Percentiles rank a stretch among this genome's conserved stretches.
These are phyloP conservation scores for Characodon lateralis DNA, from an alignment of 2,797 vertebrate genomes.

Conservation along the genomic window DNA sequence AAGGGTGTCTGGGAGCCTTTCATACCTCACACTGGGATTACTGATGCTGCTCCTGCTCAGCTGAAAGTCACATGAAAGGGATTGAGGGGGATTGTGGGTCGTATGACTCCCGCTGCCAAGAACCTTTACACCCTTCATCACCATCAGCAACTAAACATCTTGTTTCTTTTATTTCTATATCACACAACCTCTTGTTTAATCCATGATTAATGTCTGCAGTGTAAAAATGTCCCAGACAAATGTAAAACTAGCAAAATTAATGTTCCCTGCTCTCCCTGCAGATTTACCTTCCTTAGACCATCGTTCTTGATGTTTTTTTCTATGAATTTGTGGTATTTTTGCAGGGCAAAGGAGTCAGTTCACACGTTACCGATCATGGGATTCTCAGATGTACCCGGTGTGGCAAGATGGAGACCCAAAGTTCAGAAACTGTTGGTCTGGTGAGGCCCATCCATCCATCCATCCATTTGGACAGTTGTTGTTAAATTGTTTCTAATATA, in stretches of 20 bases:
- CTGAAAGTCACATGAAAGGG: slow-evolving; percentile 96
- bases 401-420: slow-evolving; percentile 84
- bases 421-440: slow-evolving; percentile 87
- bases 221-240: background rate
- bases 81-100: slow-evolving; percentile 84
- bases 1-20: slow-evolving; percentile 54
- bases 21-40: slow-evolving; percentile 78
- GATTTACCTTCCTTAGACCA: background rate
- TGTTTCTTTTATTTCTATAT: background rate
- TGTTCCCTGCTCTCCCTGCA: background rate
- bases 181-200: background rate
- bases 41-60: slow-evolving; percentile 79
- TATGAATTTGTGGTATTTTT: slow-evolving; percentile 12
- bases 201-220: background rate
- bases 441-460: slow-evolving; percentile 62
- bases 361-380: slow-evolving; percentile 84
- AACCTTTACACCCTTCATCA: slow-evolving; percentile 44
- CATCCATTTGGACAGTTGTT: too few relatives aligned
- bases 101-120: slow-evolving; percentile 77
- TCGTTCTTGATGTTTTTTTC: background rate
- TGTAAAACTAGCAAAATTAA: background rate
- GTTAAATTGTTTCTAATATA: background rate
- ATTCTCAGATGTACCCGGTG: slow-evolving; percentile 84
- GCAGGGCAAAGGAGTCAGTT: slow-evolving; percentile 80
- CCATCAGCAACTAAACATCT: background rate